A percentile compares a stretch with the other conserved stretches of the same genome.
phyloP scores from a whole-genome alignment of 1,140 invertebrate genomes.

The Conus ventricosus region DNA sequence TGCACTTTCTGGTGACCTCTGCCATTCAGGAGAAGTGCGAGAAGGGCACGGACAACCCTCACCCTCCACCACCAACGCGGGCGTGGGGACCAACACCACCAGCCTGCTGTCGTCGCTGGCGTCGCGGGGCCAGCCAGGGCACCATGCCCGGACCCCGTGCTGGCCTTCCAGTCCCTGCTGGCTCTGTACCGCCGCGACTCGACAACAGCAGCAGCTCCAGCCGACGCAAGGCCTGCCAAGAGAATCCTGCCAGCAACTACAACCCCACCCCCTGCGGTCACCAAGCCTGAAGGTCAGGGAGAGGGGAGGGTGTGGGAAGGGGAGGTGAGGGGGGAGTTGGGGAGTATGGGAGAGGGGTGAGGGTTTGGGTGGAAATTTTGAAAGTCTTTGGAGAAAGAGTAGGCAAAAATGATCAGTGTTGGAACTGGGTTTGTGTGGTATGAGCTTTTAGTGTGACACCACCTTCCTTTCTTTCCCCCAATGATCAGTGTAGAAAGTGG shows the following conservation, averaged over 20 bases:
- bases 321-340: not conserved
- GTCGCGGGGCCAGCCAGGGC: constrained; percentile 8
- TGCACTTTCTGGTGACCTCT: too few relatives aligned
- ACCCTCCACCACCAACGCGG: not conserved
- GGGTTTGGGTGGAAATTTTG: too few relatives aligned
- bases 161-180: constrained; percentile 35
- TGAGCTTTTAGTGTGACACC: too few relatives aligned
- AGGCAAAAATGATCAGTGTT: too few relatives aligned
- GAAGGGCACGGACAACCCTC: not conserved
- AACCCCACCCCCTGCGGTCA: constrained; percentile 30
- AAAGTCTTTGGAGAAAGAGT: too few relatives aligned
- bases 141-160: constrained; percentile 24
- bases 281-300: constrained; percentile 27
- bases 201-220: not conserved
- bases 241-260: constrained; percentile 25
- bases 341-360: too few relatives aligned
- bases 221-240: constrained; percentile 25
- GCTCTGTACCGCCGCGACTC: constrained; percentile 24
- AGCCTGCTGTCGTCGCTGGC: constrained; percentile 20
- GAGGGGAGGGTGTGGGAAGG: not conserved
- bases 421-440: too few relatives aligned
- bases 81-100: not conserved
- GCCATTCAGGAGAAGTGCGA: not conserved
- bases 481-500: too few relatives aligned
- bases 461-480: too few relatives aligned